Percentiles rank a stretch among this genome's conserved stretches.
Conservation (phyloP, 2,113 vertebrate species). For the Todiramphus saurophagus region DNA sequence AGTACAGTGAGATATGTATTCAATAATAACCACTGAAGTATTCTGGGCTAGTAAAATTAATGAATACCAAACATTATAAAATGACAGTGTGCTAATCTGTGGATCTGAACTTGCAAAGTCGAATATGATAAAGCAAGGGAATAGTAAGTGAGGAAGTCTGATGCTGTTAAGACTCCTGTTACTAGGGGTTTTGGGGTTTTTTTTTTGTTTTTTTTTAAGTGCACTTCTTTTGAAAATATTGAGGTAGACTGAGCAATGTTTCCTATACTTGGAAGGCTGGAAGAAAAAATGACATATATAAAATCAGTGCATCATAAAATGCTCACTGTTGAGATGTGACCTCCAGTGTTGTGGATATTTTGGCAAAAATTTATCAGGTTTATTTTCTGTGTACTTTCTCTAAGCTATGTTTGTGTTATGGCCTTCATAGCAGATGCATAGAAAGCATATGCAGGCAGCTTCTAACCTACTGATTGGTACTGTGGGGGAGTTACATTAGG, state of each 20-base stretch:
- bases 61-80: background rate
- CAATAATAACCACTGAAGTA: background rate
- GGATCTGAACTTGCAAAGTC: background rate
- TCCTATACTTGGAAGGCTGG: background rate
- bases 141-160: background rate
- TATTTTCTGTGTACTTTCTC: background rate
- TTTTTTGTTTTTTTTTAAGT: background rate
- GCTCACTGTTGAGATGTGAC: background rate
- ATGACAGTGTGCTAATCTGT: background rate
- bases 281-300: background rate
- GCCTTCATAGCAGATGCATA: background rate
- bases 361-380: background rate
- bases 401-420: background rate
- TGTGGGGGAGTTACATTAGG: background rate
- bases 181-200: background rate
- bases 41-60: background rate
- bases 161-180: background rate
- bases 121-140: background rate
- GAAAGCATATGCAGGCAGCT: background rate
- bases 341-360: background rate
- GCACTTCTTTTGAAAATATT: background rate
- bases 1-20: background rate
- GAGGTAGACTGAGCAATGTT: background rate
- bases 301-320: background rate
- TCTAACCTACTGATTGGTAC: background rate